phyloP scores from a whole-genome alignment of 2,888 invertebrate genomes.

The Frankliniella fusca region DNA sequence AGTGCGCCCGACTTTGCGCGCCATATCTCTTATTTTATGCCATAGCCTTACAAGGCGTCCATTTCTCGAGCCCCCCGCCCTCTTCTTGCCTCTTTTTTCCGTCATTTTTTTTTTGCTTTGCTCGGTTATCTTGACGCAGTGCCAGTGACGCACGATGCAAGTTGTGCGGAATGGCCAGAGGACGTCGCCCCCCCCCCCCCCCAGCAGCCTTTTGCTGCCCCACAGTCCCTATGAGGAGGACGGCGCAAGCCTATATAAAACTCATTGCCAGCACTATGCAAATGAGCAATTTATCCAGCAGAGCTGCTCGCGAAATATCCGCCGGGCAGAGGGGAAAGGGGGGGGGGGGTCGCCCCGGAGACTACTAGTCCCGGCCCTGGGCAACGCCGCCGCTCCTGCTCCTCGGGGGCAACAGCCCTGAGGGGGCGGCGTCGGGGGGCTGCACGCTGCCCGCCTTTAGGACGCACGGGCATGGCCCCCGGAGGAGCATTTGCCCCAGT shows the following conservation, averaged over 20 bases:
- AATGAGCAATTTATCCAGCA: slow-evolving; percentile 14
- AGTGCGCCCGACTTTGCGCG: too few species aligned
- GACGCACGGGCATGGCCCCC: background rate
- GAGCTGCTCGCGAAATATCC: background rate
- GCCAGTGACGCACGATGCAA: background rate
- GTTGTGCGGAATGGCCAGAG: background rate
- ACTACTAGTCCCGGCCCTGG: background rate
- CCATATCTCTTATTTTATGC: background rate
- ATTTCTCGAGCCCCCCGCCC: background rate
- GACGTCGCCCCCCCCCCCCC: background rate
- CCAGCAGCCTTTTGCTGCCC: background rate
- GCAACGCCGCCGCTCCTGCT: too few species aligned
- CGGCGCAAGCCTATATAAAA: slow-evolving; percentile 11
- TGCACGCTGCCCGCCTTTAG: background rate
- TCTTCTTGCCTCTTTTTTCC: background rate
- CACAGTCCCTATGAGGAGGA: background rate
- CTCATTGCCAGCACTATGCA: slow-evolving; percentile 22
- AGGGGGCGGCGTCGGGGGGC: background rate
- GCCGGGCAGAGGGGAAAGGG: too few species aligned
- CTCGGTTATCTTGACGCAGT: background rate
- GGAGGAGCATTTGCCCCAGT: background rate
- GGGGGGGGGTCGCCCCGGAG: background rate
- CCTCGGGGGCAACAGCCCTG: background rate
- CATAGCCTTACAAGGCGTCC: background rate
- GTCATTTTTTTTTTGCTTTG: background rate